Percentiles rank a stretch among this genome's conserved stretches.
Evolutionary conservation across 1,140 invertebrate genomes (phyloP).

Genomic region (Thaumatotibia leucotreta): DNA sequence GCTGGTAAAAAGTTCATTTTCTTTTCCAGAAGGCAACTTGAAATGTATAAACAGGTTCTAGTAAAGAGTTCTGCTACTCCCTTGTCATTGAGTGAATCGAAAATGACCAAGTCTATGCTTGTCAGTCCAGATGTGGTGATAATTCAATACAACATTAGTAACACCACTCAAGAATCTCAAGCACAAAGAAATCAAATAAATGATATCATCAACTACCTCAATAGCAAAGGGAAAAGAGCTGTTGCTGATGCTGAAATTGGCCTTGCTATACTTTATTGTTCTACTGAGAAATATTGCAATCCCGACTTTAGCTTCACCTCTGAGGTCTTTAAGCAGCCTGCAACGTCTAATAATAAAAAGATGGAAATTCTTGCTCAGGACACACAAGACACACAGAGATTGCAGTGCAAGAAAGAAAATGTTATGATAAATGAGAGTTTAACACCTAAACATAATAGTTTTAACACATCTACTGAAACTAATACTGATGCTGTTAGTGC

Average conservation of each 20-base stretch:
- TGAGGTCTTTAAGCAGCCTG: conserved; percentile 54
- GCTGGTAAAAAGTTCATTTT: conserved; percentile 79
- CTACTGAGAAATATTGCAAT: conserved; percentile 81
- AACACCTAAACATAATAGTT: conserved; percentile 21
- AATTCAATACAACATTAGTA: conserved; percentile 69
- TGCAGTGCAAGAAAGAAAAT: conserved; percentile 39
- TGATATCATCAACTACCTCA: conserved; percentile 66
- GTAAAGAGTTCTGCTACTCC: conserved; percentile 60
- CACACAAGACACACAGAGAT: conserved; percentile 40
- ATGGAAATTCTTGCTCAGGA: conserved; percentile 47
- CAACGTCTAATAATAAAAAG: conserved; percentile 27
- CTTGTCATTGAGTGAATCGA: conserved; percentile 60
- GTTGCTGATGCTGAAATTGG: conserved; percentile 83
- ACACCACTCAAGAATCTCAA: conserved; percentile 66
- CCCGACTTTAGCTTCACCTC: conserved; percentile 72
- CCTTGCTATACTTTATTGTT: conserved; percentile 80
- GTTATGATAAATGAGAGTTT: conserved; percentile 59
- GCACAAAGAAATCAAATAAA: conserved; percentile 63
- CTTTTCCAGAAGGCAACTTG: conserved; percentile 77
- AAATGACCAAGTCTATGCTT: conserved; percentile 68
- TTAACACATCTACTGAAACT: neutral
- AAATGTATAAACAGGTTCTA: conserved; percentile 73
- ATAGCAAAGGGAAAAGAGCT: conserved; percentile 73
- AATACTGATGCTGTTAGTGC: conserved; percentile 19
- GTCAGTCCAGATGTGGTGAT: conserved; percentile 69